These are phyloP conservation scores for Phylloscopus whistleri DNA, from an alignment of 2,113 vertebrate species.

Conservation along the genomic window DNA sequence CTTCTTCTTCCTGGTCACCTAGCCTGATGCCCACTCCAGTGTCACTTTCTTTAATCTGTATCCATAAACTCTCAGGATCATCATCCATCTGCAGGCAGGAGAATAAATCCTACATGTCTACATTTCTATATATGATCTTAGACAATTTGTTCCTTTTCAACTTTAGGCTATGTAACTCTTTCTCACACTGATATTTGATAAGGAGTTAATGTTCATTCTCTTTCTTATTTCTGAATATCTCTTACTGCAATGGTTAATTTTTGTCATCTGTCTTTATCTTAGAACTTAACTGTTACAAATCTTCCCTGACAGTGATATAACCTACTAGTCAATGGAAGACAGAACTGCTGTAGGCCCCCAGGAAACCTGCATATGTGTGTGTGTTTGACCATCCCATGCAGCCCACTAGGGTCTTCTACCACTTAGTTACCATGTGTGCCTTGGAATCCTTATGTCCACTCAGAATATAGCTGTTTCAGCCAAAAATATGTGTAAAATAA, in stretches of 20 bases:
- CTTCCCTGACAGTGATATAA: neutral
- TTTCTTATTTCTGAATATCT: neutral
- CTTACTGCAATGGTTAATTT: neutral
- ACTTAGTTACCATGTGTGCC: neutral
- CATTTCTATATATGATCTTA: neutral
- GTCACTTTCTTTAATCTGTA: neutral
- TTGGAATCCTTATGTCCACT: neutral
- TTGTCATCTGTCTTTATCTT: neutral
- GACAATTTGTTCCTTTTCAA: neutral
- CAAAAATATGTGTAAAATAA: neutral
- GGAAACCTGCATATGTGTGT: neutral
- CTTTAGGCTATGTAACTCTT: neutral
- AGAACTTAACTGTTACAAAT: neutral
- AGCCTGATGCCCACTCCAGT: neutral
- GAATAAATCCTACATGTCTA: neutral
- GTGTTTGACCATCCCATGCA: neutral
- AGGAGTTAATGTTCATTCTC: neutral
- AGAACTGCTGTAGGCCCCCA: neutral
- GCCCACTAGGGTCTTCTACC: neutral
- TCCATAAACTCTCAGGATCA: neutral
- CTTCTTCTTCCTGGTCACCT: neutral
- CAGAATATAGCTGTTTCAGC: neutral
- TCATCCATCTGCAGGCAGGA: neutral
- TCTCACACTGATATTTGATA: neutral
- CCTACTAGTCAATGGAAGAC: neutral